Conservation (phyloP, 2,797 vertebrate species). For the Sitta carolinensis region DNA sequence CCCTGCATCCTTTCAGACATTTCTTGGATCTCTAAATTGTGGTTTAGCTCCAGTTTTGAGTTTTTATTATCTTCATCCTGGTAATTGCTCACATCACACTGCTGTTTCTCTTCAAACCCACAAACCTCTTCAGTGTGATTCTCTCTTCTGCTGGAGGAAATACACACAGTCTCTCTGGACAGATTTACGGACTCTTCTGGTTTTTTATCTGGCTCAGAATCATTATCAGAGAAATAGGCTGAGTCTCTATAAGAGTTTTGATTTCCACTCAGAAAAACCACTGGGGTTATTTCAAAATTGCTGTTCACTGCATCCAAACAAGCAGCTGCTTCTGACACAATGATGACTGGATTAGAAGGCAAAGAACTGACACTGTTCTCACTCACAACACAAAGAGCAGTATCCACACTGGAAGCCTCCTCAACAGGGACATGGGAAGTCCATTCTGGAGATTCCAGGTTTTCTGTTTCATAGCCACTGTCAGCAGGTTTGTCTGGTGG, state of each 20-base stretch:
- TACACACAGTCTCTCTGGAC: constrained; percentile 11
- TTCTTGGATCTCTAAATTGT: neutral
- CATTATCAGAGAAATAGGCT: constrained; percentile 98
- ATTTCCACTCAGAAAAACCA: constrained; percentile 71
- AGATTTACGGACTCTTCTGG: constrained; percentile 73
- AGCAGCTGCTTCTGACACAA: constrained; percentile 82
- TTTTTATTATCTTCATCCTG: neutral
- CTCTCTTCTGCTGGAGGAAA: neutral
- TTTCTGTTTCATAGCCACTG: constrained; percentile 98
- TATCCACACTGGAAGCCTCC: constrained; percentile 73
- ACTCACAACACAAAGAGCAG: neutral
- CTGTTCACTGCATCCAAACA: constrained; percentile 66
- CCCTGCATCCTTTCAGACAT: neutral
- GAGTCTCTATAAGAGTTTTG: constrained; percentile 90
- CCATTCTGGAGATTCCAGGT: constrained; percentile 98
- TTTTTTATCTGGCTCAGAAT: constrained; percentile 92
- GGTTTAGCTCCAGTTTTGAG: neutral
- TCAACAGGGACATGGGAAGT: constrained; percentile 84
- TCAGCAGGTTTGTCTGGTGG: constrained; percentile 94
- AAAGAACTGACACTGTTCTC: neutral
- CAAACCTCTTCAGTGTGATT: neutral
- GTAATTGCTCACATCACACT: neutral
- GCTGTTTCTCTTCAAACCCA: constrained; percentile 20
- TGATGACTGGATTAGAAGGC: constrained; percentile 82
- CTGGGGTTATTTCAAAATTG: constrained; percentile 65